These are phyloP conservation scores for Zaprionus obscuricornis DNA, from an alignment of 2,888 invertebrate species.

Conservation along the genomic window DNA sequence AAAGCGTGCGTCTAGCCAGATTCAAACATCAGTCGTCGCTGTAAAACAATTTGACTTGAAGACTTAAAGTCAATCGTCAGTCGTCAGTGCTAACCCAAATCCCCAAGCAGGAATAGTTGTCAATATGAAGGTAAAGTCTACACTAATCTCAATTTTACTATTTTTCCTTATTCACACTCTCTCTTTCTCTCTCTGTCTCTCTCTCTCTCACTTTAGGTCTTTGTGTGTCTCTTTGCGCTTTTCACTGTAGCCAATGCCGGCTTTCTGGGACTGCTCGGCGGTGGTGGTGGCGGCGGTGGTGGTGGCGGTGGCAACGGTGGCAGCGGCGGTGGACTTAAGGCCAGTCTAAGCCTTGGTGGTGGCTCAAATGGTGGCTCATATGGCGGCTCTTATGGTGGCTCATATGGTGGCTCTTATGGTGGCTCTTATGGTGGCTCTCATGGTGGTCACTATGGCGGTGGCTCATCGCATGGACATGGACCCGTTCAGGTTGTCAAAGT, in stretches of 20 bases:
- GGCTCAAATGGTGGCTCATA: conserved; percentile 44
- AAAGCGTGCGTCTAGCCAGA: conserved; percentile 48
- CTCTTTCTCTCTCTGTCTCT: not conserved
- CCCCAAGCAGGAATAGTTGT: conserved; percentile 50
- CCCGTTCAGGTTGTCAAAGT: conserved; percentile 64
- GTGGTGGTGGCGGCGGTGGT: conserved; percentile 49
- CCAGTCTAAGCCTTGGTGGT: conserved; percentile 42
- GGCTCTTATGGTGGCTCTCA: conserved; percentile 41
- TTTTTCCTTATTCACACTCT: too few relatives aligned
- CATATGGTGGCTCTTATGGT: conserved; percentile 29
- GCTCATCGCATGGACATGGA: conserved; percentile 38
- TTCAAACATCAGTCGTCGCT: conserved; percentile 68
- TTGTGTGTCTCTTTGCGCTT: conserved; percentile 70
- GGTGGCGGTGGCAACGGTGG: conserved; percentile 38
- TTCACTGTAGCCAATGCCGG: conserved; percentile 76
- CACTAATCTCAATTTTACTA: too few relatives aligned
- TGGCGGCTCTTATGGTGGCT: conserved; percentile 22
- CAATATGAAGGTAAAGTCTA: conserved; percentile 66
- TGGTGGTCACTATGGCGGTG: too few relatives aligned
- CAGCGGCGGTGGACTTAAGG: conserved; percentile 48
- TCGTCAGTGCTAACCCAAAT: conserved; percentile 35
- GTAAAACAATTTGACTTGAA: conserved; percentile 36
- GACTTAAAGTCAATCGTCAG: too few relatives aligned
- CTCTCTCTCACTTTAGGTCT: too few relatives aligned
- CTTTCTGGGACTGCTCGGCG: conserved; percentile 62